phyloP scores from a whole-genome alignment of 2,888 invertebrate genomes.

The Folsomia candida region DNA sequence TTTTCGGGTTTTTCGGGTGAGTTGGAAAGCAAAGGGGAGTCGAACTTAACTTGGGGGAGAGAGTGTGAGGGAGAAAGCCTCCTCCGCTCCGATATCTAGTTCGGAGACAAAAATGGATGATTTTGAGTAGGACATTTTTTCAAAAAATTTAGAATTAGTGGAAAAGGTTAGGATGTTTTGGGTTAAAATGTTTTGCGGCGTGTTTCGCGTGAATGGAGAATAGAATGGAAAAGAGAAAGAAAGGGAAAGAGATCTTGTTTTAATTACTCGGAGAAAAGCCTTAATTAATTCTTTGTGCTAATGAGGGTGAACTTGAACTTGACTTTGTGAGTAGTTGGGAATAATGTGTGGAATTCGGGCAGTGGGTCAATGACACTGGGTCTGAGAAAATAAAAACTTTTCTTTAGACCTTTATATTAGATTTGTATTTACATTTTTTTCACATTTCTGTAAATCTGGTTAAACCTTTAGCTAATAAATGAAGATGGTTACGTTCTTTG shows the following conservation, averaged over 20 bases:
- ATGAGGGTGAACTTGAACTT: neutral
- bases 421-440: neutral
- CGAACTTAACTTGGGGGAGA: neutral
- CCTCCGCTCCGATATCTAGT: constrained; percentile 6
- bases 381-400: neutral
- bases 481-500: neutral
- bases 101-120: neutral
- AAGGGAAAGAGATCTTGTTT: neutral
- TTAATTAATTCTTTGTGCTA: neutral
- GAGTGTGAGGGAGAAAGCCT: neutral
- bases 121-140: neutral
- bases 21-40: neutral
- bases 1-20: constrained; percentile 1
- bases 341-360: neutral
- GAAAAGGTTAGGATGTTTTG: too few species aligned
- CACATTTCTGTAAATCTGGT: too few species aligned
- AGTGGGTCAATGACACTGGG: neutral
- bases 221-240: neutral
- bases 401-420: neutral
- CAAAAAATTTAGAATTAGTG: too few species aligned
- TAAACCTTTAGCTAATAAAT: too few species aligned
- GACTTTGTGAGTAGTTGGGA: too few species aligned
- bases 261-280: constrained; percentile 6
- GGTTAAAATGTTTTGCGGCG: too few species aligned
- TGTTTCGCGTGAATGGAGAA: too few species aligned